Evolutionary conservation across 2,797 vertebrate species (phyloP), one percentile per base, ranked within the genome.

Genomic region (Liparis tanakae): DNA sequence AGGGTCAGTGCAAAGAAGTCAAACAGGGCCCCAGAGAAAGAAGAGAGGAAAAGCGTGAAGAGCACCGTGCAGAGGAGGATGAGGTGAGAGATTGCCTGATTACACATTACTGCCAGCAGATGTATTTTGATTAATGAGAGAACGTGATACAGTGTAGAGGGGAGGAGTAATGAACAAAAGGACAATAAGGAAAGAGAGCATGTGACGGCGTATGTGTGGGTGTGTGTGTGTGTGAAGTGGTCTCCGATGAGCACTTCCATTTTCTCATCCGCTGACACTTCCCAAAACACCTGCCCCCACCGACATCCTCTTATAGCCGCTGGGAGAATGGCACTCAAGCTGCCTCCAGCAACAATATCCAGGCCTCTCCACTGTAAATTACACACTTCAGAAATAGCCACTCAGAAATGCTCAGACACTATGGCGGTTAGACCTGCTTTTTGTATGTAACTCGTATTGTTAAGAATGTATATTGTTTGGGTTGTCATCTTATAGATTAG

Each of bases 311-410:
- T 57, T 37, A 63, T 15, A 80, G 56, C 80, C 81, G 58, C 8
- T 66, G 54, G 76, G 67, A 86, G 77, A 79, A 70, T 79, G 73
- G 74, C 81, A 84, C 79, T 77, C 86, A 78, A 83, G 87, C 84
- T 84, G 78, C 80, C 83, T 67, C 30, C 65, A 80, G 77, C 68
- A 85, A 78, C 69, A 74, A 72, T 65, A 83, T 75, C 63, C 46
- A 66, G 46, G 15, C 61, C 59, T 77, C 82, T 70, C 44, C 57
- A 58, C 70, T 84, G 70, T 76, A 74, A 83, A 84, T 84, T 79
- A 78, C 56, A 75, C 57, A 70, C 78, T 72, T 74, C 63, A 84
- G 57, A 69, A 82, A 82, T 39, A 37, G 73, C 72, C 60, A 6
- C 69, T 74, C 67, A 46, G 9, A 80, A 67, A 78, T 67, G 54